Base-by-base conservation (phyloP, 2,113 vertebrate species). In the Seriola aureovittata region DNA sequence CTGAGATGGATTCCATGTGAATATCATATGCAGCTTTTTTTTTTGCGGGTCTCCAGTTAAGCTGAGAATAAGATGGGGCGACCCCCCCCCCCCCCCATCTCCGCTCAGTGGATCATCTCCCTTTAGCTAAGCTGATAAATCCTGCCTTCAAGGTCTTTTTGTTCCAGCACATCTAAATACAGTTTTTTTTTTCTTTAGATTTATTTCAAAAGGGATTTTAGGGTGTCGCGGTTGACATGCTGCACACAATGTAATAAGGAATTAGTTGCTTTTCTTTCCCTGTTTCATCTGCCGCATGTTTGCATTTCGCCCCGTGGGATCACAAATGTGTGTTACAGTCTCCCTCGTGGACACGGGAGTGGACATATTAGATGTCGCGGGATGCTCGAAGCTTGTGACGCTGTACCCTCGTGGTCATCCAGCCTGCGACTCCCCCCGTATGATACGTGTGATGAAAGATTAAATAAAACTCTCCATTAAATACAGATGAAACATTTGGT, bases 71-170 rank as follows among this genome's bases (percentile, higher is more conserved):
- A 85, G 78, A 87, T 23, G 23, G 77, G 78, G 72, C 75, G 82
- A 67, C 87, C 81, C 75, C 75, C 40, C 58, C 82, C 75, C 29
- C 75, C 40, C 58, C 82, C 75, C 71, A 83, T 90, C 84, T 69
- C 9, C 5, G 57, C 89, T 89, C 81, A 63, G 70, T 78, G 89
- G 84, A 89, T 88, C 80, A 87, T 85, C 85, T 90, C 65, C 81
- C 75, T 55, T 71, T 66, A 87, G 86, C 85, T 89, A 64, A 90
- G 74, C 85, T 88, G 81, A 85, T 90, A 87, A 90, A 92, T 90
- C 87, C 84, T 91, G 84, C 73, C 88, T 83, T 75, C 59, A 60
- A 89, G 89, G 59, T 89, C 78, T 78, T 87, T 85, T 83, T 91
- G 78, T 82, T 83, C 72, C 71, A n/a, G 52, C 88, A 79, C 75